Conservation (phyloP, 2,797 vertebrate genomes). For the Hyperoplus lanceolatus region DNA sequence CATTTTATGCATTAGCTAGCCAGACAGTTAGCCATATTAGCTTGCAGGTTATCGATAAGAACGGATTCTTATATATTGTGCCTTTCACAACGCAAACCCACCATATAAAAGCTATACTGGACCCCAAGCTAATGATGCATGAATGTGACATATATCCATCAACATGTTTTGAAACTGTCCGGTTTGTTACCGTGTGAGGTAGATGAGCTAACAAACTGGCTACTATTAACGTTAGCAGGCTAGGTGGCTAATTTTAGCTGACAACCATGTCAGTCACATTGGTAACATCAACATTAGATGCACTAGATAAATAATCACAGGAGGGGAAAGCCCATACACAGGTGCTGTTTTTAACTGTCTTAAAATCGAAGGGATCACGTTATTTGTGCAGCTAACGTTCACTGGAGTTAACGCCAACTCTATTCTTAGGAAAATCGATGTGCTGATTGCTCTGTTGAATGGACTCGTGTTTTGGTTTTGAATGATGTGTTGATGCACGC, state of each 20-base stretch:
- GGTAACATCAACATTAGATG: conserved; percentile 22
- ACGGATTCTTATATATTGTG: conserved; percentile 56
- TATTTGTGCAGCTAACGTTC: conserved; percentile 25
- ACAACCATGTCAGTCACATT: conserved; percentile 58
- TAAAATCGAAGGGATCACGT: background rate
- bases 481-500: conserved; percentile 26
- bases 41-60: conserved; percentile 71
- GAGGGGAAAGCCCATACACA: no score
- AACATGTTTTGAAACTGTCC: conserved; percentile 52
- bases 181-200: conserved; percentile 69
- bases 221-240: conserved; percentile 67
- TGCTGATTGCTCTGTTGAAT: conserved; percentile 40
- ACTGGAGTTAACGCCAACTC: conserved; percentile 52
- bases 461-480: conserved; percentile 39
- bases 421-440: conserved; percentile 27
- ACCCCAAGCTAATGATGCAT: conserved; percentile 63
- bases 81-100: conserved; percentile 64
- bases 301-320: background rate
- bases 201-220: conserved; percentile 66
- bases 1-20: conserved; percentile 80
- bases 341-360: background rate
- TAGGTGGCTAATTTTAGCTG: conserved; percentile 72
- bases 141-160: conserved; percentile 44
- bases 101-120: conserved; percentile 48
- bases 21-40: conserved; percentile 76